phyloP scores from a whole-genome alignment of 2,797 vertebrate species.

The Glossophaga mutica region DNA sequence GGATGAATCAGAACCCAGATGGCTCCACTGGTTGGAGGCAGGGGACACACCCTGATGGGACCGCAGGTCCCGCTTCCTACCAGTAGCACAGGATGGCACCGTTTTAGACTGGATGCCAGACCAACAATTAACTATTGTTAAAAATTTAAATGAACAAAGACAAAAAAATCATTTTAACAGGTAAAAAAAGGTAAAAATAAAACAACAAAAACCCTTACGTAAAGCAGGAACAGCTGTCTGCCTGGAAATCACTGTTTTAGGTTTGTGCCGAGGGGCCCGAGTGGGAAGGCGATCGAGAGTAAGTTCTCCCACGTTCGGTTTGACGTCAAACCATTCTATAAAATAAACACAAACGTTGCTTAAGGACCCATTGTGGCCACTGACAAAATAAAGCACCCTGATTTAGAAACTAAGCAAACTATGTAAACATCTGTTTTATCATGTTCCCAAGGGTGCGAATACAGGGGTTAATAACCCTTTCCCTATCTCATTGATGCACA shows the following conservation, averaged over 20 bases:
- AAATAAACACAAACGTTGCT: slow-evolving; percentile 36
- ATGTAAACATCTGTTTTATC: neutral
- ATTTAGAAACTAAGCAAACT: neutral
- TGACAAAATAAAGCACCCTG: neutral
- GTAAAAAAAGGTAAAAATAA: neutral
- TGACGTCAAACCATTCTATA: slow-evolving; percentile 82
- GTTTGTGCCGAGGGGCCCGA: neutral
- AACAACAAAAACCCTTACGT: slow-evolving; percentile 47
- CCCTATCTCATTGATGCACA: neutral
- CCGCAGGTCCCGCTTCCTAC: neutral
- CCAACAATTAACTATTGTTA: neutral
- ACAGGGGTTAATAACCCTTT: neutral
- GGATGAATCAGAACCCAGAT: neutral
- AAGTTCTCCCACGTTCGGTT: slow-evolving; percentile 78
- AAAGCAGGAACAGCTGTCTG: neutral
- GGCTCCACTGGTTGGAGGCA: neutral
- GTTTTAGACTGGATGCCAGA: neutral
- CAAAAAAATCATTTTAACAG: neutral
- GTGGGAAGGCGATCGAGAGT: slow-evolving; percentile 65
- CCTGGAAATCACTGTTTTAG: neutral
- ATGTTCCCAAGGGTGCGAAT: neutral
- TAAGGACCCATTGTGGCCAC: neutral
- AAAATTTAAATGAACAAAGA: neutral
- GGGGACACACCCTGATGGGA: neutral
- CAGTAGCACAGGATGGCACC: too few species aligned